Evolutionary conservation across 2,113 vertebrate species (phyloP), one percentile per base, ranked within the genome.

Genomic region (Ceratotherium simum): DNA sequence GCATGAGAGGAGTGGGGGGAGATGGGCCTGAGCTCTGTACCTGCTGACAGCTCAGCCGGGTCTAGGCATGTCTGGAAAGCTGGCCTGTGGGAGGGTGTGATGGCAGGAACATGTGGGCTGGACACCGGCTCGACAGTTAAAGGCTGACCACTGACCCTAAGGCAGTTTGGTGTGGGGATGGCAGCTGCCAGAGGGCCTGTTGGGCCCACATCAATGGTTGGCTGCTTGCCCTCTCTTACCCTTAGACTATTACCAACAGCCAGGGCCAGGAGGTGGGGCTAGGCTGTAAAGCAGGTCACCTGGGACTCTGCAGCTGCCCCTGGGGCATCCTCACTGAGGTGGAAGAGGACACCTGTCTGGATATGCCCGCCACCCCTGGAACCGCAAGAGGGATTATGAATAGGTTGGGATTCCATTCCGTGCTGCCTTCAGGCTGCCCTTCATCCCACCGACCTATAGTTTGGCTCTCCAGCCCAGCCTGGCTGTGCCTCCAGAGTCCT

Each of bases 261-360:
- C 25, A 65, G 51, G 39, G 54, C 67, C 31, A 16, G 9, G 83
- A 90, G n/a, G 25, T 27, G 16, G 31, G 51, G 13, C 51, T 56
- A 56, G 21, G 12, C n/a, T 64, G 1, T 73, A 75, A 70, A 87
- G 51, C 62, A 75, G 36, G 21, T 76, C 70, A 80, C 60, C n/a
- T 69, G 78, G 46, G 13, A 14, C 36, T 89, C 20, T 58, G 31
- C n/a, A 85, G 72, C 78, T 76, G 65, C n/a, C 54, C n/a, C 42
- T 76, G n/a, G 51, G 51, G 48, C 25, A 6, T 81, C 92, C 51
- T 84, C 54, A 25, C 2, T 93, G 85, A 8, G 58, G 36, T 64
- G 13, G 33, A 91, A 95, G 54, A 84, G n/a, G n/a, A 96, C 72
- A 76, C 36, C 48, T 96, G 27, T 54, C 60, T 95, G 60, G 42